Conservation (phyloP, 2,888 invertebrate genomes). For the Alviniconcha strummeri region DNA sequence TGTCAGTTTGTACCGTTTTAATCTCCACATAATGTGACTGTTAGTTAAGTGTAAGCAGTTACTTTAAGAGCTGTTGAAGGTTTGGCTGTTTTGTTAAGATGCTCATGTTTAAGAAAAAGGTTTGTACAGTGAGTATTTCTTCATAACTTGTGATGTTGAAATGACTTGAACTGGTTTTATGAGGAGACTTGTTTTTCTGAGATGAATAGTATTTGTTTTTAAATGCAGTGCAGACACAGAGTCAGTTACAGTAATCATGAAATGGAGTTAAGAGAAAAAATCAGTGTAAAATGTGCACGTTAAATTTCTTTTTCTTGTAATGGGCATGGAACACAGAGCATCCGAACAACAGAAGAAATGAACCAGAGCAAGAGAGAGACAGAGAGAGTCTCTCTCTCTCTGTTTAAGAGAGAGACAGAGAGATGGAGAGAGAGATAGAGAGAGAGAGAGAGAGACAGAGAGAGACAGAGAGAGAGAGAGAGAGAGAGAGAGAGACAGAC, state of each 20-base stretch:
- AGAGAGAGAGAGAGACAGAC: conserved; percentile 1
- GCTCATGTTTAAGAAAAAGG: no score
- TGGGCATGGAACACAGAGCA: conserved; percentile 7
- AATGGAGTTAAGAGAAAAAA: neutral
- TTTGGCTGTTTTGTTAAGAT: no score
- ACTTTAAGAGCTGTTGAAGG: no score
- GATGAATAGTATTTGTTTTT: neutral
- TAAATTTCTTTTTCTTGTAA: neutral
- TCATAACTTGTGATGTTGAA: no score
- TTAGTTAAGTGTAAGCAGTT: no score
- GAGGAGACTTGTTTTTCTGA: no score
- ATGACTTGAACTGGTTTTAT: no score
- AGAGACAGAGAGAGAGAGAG: neutral
- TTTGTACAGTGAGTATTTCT: no score
- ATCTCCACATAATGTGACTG: no score
- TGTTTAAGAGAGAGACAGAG: conserved; percentile 8
- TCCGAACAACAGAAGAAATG: conserved; percentile 9
- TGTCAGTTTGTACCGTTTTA: no score
- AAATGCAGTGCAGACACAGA: neutral
- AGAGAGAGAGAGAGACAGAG: conserved; percentile 4
- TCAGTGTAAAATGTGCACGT: neutral
- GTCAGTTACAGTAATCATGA: neutral
- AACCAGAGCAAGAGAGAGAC: conserved; percentile 11
- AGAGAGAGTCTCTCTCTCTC: no score
- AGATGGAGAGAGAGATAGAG: neutral